Conservation (phyloP, 2,797 vertebrate species). For the Poecilia velifera region DNA sequence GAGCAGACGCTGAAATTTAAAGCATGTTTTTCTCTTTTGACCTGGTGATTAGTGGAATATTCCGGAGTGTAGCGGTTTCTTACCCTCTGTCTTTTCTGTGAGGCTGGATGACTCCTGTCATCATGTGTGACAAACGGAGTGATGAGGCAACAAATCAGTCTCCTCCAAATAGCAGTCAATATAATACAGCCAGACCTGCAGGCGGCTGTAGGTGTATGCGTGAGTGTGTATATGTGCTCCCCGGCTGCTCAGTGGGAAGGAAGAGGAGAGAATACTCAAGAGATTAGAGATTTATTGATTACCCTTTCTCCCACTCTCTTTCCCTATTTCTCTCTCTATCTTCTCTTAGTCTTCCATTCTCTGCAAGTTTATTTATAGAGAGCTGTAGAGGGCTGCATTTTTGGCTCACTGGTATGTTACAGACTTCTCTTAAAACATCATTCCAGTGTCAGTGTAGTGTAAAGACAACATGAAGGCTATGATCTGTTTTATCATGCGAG, state of each 20-base stretch:
- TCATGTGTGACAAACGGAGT: conserved; percentile 60
- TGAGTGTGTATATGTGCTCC: conserved; percentile 41
- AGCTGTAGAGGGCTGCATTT: conserved; percentile 48
- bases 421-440: conserved; percentile 50
- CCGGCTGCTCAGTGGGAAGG: conserved; percentile 36
- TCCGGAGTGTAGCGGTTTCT: conserved; percentile 22
- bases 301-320: conserved; percentile 43
- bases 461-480: conserved; percentile 41
- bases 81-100: conserved; percentile 54
- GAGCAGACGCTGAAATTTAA: conserved; percentile 4
- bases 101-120: conserved; percentile 68
- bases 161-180: conserved; percentile 64
- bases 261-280: conserved; percentile 61
- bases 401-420: conserved; percentile 47
- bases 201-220: conserved; percentile 50
- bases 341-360: conserved; percentile 45
- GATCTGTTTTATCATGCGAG: conserved; percentile 20
- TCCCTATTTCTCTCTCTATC: conserved; percentile 29
- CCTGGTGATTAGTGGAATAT: conserved; percentile 61
- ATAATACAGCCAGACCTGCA: conserved; percentile 72
- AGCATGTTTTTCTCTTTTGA: conserved; percentile 44
- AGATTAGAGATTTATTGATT: conserved; percentile 78
- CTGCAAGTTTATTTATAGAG: conserved; percentile 72
- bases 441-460: conserved; percentile 33
- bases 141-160: conserved; percentile 72